phyloP scores from a whole-genome alignment of 1,140 invertebrate genomes.

The Oscheius sp. region DNA sequence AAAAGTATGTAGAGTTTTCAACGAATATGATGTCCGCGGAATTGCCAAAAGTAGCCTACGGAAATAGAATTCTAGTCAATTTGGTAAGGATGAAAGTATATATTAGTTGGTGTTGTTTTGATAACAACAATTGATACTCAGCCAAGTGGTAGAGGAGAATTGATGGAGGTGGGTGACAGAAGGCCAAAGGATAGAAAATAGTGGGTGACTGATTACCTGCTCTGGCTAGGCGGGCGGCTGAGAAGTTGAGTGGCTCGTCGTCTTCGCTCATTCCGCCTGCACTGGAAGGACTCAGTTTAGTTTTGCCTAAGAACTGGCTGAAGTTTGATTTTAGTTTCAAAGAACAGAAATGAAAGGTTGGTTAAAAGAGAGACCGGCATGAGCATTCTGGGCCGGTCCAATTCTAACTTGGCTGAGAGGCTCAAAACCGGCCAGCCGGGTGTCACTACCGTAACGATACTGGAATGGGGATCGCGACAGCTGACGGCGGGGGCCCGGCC shows the following conservation, averaged over 20 bases:
- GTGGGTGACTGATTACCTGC: too few species aligned
- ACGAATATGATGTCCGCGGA: too few species aligned
- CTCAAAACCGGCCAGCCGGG: too few species aligned
- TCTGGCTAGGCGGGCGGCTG: constrained; percentile 4
- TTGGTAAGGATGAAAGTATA: not conserved
- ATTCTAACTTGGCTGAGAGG: too few species aligned
- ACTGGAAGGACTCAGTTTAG: too few species aligned
- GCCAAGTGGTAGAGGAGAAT: not conserved
- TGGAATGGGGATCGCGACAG: constrained; percentile 3
- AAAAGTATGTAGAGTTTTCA: too few species aligned
- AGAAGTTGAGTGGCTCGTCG: constrained; percentile 36
- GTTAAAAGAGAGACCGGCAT: too few species aligned
- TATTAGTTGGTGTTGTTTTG: not conserved
- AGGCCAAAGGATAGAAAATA: too few species aligned
- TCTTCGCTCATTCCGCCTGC: constrained; percentile 30
- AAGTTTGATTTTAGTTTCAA: too few species aligned
- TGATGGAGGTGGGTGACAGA: not conserved
- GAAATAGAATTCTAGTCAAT: not conserved
- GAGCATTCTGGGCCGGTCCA: too few species aligned
- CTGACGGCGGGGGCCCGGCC: not conserved
- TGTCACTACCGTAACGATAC: constrained; percentile 3
- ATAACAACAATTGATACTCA: not conserved
- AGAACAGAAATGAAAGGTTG: too few species aligned
- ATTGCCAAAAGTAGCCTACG: not conserved
- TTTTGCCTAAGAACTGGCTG: too few species aligned